A percentile compares a stretch with the other conserved stretches of the same genome.
These are phyloP conservation scores for Passerculus sandwichensis DNA, from an alignment of 2,797 vertebrate genomes.

Conservation along the genomic window DNA sequence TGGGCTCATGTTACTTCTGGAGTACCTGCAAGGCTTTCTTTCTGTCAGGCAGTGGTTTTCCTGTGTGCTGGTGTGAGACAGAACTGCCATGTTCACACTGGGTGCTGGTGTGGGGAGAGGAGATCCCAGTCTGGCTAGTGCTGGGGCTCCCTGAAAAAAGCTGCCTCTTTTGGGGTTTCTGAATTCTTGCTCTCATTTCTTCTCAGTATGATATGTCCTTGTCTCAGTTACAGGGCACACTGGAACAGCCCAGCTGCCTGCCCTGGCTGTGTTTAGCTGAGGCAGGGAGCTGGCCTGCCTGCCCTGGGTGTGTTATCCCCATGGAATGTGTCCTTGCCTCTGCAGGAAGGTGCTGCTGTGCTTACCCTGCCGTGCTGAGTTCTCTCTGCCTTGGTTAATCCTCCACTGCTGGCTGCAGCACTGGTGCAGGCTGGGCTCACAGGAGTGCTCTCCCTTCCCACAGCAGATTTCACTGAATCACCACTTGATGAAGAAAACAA, in stretches of 20 bases:
- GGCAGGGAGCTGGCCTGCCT: background rate
- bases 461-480: background rate
- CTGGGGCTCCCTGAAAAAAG: background rate
- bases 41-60: background rate
- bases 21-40: background rate
- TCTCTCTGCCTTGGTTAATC: constrained; percentile 78
- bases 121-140: background rate
- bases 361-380: constrained; percentile 83
- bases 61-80: background rate
- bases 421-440: background rate
- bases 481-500: constrained; percentile 21
- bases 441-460: background rate
- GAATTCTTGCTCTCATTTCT: background rate
- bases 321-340: background rate
- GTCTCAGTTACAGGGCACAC: background rate
- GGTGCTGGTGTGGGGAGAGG: background rate
- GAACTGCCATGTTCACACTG: background rate
- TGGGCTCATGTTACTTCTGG: background rate
- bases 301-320: background rate
- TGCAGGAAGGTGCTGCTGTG: background rate
- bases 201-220: background rate
- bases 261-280: background rate
- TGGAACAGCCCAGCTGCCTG: background rate
- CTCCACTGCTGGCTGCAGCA: background rate
- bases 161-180: background rate